These are phyloP conservation scores for Phenacoccus solenopsis DNA, from an alignment of 1,140 invertebrate genomes.

Conservation along the genomic window DNA sequence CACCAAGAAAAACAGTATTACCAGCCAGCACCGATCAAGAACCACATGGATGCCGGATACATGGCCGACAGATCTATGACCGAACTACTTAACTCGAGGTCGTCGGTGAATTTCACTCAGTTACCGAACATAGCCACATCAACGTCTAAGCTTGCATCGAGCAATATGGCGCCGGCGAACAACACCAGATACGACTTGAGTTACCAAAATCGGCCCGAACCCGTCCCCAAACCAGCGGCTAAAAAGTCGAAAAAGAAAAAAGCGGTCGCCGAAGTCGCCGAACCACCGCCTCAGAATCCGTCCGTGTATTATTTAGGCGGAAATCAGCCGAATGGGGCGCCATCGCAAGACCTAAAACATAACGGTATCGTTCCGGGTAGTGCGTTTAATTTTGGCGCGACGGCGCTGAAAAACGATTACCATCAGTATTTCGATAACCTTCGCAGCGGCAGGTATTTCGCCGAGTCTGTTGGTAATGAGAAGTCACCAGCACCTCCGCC, in stretches of 20 bases:
- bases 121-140: neutral
- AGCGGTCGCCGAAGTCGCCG: conserved; percentile 23
- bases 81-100: neutral
- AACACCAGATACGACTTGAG: conserved; percentile 19
- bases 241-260: conserved; percentile 29
- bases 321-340: conserved; percentile 39
- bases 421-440: conserved; percentile 39
- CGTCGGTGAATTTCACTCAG: neutral
- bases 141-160: neutral
- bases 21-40: neutral
- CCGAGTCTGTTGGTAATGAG: conserved; percentile 36
- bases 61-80: neutral
- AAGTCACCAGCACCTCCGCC: conserved; percentile 39
- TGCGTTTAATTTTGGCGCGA: conserved; percentile 52
- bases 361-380: conserved; percentile 49
- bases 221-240: conserved; percentile 7
- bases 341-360: conserved; percentile 34
- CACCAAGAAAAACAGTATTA: neutral
- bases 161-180: conserved; percentile 10
- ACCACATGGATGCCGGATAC: neutral
- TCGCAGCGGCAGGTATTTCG: conserved; percentile 22
- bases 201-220: conserved; percentile 16
- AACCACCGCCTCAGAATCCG: conserved; percentile 11
- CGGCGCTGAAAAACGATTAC: conserved; percentile 38
- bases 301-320: conserved; percentile 37